Evolutionary conservation across 64 coral and sea anemone species (phyloP), one percentile per base, ranked within the genome.

Genomic region (Actinia tenebrosa): DNA sequence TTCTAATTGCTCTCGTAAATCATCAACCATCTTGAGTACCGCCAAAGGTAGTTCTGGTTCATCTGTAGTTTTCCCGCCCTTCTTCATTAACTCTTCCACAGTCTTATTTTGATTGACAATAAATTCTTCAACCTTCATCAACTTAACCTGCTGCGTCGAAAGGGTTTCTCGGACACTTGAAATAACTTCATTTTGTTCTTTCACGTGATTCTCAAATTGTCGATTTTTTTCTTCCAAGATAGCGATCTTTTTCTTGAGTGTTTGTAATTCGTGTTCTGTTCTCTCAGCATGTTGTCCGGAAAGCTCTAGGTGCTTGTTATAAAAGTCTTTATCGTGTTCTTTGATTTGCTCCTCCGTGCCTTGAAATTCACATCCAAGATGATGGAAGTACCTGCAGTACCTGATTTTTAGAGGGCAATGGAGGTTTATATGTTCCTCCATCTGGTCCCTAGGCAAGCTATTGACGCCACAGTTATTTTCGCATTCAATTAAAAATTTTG

Each of bases 401-500:
- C 42, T 78, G 22, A 77, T 85, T 17, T 44, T 85, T 16, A 71
- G 53, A 15, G 88, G 88, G 60, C 94, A 96, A 63, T 79, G 47
- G 44, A 63, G 25, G 53, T 86, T 80, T 4, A 59, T 44, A n/a
- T 96, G 94, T 55, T 90, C 94, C 10, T 22, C 16, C 16, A 96
- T 63, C 0, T 84, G 80, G 14, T 90, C 88, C 46, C 91, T 87
- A 22, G 50, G 75, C 82, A 90, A 81, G 59, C 85, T 69, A 61
- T 83, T 84, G 19, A 64, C 55, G 20, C 83, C 88, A 78, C 94
- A 96, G 10, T 71, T 84, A 45, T 93, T 53, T 45, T 87, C 78
- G 56, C 94, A 96, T 60, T 92, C 88, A 20, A 96, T 78, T 10
- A 79, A 91, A 90, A 66, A 93, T 87, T 92, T 90, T 3, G 23